Evolutionary conservation across 1,140 invertebrate genomes (phyloP), one percentile per base, ranked within the genome.

Genomic region (Galleria mellonella): DNA sequence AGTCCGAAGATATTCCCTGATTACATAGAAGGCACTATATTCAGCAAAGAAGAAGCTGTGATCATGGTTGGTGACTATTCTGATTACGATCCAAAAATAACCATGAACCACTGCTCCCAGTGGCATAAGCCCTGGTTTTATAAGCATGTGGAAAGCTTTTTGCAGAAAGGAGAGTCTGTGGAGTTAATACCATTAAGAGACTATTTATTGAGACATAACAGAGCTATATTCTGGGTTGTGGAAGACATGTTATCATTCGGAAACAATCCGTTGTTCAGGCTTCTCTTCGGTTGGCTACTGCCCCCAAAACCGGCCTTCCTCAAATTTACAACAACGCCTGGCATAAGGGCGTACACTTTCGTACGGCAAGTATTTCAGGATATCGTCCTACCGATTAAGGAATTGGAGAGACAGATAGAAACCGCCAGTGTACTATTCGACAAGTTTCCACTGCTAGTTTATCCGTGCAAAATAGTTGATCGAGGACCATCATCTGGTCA

Each of bases 71-170:
- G 91, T 36, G 89, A 81, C 14, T 84, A 86, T 35, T 71, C 79
- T 0, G 76, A 84, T 40, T 81, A 83, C 43, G 78, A 86, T 36
- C 54, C 64, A 5, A 71, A 63, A 2, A 49, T 83, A 6, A 52
- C 59, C 73, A 66, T 94, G 0, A 96, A 96, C 64, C 60, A 85
- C 31, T 93, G 95, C 55, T 92, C 93, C 0, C 83, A 81, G 27
- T 96, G 92, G 90, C 92, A 94, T 77, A 96, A 96, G 62, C 94
- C 94, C 0, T 96, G 94, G 94, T 96, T 96, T 81, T 96, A 92
- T 68, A 92, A 91, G 49, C 93, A 96, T 62, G 94, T 94, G 0
- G 88, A 93, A 61, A 76, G 71, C 0, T 87, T 88, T 40, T 62
- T 89, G 4, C 14, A 62, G 1, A 83, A 73, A 51, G 79, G 81